phyloP scores from a whole-genome alignment of 2,797 vertebrate species.

The Rhinogobio ventralis region DNA sequence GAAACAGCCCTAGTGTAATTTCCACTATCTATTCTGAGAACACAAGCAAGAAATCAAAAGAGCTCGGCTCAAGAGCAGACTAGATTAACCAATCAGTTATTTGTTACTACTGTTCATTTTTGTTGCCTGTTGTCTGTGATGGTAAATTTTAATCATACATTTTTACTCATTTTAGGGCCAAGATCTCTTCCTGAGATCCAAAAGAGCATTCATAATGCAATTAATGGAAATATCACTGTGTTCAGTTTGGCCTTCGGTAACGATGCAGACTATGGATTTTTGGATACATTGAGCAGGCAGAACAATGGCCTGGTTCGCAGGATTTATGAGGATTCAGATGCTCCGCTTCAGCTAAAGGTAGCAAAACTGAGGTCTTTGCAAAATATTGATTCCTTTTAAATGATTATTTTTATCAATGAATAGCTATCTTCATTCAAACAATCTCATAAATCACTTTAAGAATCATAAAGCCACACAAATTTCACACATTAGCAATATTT shows the following conservation, averaged over 20 bases:
- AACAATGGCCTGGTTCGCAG: constrained; percentile 88
- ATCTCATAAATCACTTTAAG: neutral
- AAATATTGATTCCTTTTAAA: neutral
- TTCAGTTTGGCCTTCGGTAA: constrained; percentile 91
- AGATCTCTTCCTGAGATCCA: constrained; percentile 70
- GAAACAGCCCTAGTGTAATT: neutral
- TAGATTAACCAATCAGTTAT: neutral
- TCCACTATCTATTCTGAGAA: neutral
- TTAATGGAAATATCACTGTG: constrained; percentile 76
- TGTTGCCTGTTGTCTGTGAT: neutral
- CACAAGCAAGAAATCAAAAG: neutral
- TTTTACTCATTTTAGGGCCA: constrained; percentile 59
- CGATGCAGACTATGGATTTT: constrained; percentile 83
- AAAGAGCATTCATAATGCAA: constrained; percentile 73
- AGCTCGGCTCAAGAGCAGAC: neutral
- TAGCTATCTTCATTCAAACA: neutral
- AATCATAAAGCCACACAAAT: neutral
- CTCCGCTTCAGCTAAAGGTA: constrained; percentile 81
- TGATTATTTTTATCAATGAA: neutral
- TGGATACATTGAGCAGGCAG: constrained; percentile 87
- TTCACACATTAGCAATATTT: neutral
- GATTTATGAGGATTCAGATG: constrained; percentile 89
- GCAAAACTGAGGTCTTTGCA: neutral
- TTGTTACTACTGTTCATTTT: too few relatives aligned
- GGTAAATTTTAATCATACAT: neutral